A percentile compares a stretch with the other conserved stretches of the same genome.
Evolutionary conservation across 2,113 vertebrate genomes (phyloP).

Genomic region (Garra rufa): DNA sequence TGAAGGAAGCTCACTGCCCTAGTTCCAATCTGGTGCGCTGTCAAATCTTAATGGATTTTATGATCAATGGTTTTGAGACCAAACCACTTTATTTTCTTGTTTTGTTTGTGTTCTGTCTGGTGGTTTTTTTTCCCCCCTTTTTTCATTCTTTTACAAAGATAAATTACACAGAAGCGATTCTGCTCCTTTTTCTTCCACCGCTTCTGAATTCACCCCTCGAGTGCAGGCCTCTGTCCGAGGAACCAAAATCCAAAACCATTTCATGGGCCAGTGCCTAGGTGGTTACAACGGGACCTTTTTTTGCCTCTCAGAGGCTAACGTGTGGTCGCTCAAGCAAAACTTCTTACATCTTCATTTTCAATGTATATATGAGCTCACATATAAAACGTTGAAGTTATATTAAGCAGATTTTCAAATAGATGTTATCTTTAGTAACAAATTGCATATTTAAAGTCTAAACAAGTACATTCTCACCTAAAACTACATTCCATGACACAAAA

Average conservation of each 20-base stretch:
- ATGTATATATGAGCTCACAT: not conserved
- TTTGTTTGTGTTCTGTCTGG: constrained; percentile 58
- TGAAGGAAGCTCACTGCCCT: constrained; percentile 49
- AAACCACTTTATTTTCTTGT: constrained; percentile 61
- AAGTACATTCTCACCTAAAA: too few species aligned
- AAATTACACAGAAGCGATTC: constrained; percentile 49
- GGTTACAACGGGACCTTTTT: constrained; percentile 44
- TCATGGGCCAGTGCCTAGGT: constrained; percentile 54
- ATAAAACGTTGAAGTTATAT: too few species aligned
- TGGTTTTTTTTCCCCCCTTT: not conserved
- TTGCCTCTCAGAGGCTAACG: constrained; percentile 36
- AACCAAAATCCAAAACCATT: constrained; percentile 56
- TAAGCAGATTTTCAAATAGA: too few species aligned
- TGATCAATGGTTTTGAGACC: constrained; percentile 57
- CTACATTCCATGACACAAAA: too few species aligned
- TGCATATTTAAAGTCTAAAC: too few species aligned
- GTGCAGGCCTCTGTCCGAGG: constrained; percentile 36
- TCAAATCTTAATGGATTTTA: constrained; percentile 61
- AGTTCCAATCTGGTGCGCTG: constrained; percentile 50
- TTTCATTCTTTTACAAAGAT: constrained; percentile 50
- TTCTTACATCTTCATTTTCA: not conserved
- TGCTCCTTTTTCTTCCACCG: constrained; percentile 50
- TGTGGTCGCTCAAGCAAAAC: constrained; percentile 1
- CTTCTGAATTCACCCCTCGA: constrained; percentile 43
- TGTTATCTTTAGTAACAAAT: too few species aligned